These are phyloP conservation scores for Galendromus occidentalis DNA, from an alignment of 1,140 invertebrate genomes.

Conservation along the genomic window DNA sequence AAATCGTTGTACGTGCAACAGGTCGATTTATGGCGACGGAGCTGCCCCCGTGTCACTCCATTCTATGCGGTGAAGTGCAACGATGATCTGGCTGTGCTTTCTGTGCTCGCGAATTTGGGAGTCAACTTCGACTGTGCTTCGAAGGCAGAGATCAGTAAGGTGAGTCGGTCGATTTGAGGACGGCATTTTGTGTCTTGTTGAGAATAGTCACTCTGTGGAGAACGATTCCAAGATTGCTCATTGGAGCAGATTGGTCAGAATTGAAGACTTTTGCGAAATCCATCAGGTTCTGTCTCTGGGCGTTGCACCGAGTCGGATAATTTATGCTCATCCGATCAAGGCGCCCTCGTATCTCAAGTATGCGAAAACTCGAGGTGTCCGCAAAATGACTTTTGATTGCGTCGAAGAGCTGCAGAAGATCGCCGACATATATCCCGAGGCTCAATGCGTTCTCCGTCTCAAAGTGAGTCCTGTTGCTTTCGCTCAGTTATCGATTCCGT, in stretches of 20 bases:
- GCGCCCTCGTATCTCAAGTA: neutral
- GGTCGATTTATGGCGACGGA: neutral
- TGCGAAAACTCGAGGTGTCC: neutral
- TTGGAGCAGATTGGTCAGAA: no score
- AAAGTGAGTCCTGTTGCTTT: neutral
- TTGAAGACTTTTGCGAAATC: no score
- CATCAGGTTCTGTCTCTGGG: neutral
- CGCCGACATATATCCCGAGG: neutral
- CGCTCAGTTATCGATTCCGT: no score
- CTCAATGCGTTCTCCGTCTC: neutral
- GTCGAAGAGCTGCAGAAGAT: neutral
- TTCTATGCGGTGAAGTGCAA: neutral
- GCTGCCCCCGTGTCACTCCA: neutral
- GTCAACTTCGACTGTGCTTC: slow-evolving; percentile 7
- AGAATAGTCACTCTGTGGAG: no score
- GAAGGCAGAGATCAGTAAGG: neutral
- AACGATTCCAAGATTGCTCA: no score
- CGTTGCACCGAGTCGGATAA: neutral
- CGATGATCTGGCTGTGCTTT: neutral
- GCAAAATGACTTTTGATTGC: neutral
- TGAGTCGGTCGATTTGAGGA: no score
- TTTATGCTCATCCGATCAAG: neutral
- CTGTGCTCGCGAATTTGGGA: neutral
- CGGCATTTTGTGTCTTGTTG: no score
- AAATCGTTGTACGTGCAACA: neutral